Conservation (phyloP, 2,888 invertebrate species). For the Baronia brevicornis region DNA sequence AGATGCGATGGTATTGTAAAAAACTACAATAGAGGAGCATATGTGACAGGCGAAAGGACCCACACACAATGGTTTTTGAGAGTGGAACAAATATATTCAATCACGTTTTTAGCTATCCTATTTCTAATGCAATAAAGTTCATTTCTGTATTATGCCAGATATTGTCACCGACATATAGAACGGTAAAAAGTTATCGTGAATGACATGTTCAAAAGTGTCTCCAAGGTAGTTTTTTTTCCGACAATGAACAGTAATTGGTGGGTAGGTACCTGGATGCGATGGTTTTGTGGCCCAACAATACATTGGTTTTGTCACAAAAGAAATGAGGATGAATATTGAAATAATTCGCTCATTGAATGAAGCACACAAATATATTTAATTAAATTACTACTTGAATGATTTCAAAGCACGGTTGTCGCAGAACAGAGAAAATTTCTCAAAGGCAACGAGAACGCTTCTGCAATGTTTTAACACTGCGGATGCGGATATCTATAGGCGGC, state of each 20-base stretch:
- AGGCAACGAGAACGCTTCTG: no score
- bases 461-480: no score
- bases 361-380: constrained; percentile 15
- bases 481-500: no score
- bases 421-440: no score
- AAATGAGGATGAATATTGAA: constrained; percentile 50
- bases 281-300: constrained; percentile 50
- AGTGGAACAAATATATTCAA: constrained; percentile 28
- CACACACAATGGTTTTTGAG: constrained; percentile 59
- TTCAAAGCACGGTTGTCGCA: no score
- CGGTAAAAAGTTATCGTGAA: constrained; percentile 35
- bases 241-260: constrained; percentile 71
- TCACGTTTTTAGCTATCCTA: constrained; percentile 13
- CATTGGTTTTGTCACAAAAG: constrained; percentile 41
- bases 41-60: constrained; percentile 71
- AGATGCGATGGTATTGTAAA: constrained; percentile 51
- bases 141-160: constrained; percentile 5
- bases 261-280: constrained; percentile 70
- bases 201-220: constrained; percentile 72
- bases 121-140: constrained; percentile 20
- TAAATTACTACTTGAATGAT: constrained; percentile 6
- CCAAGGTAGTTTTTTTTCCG: constrained; percentile 59
- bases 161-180: no score
- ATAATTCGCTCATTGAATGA: constrained; percentile 55
- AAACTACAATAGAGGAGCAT: constrained; percentile 67